Conservation (phyloP, 2,113 vertebrate genomes). For the Rhinopomastus cyanomelas region DNA sequence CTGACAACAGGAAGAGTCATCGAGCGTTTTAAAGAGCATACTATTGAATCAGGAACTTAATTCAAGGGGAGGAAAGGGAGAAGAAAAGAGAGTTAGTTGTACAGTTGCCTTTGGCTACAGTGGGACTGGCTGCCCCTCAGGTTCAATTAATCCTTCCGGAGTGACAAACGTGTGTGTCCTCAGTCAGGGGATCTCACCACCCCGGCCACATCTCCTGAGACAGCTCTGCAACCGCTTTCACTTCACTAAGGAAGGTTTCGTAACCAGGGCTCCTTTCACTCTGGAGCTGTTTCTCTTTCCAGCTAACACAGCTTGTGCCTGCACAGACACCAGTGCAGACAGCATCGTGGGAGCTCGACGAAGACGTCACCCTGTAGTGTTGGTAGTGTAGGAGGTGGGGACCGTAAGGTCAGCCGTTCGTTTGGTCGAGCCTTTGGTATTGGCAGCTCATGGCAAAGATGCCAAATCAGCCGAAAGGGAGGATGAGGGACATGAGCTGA, state of each 20-base stretch:
- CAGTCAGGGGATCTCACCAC: not conserved
- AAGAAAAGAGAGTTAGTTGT: not conserved
- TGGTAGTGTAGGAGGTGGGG: not conserved
- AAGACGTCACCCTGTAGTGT: not conserved
- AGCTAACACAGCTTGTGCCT: not conserved
- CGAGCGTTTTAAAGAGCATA: not conserved
- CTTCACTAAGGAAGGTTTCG: not conserved
- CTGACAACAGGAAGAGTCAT: not conserved
- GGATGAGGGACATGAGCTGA: too few species aligned
- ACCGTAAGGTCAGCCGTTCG: not conserved
- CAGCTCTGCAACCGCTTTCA: too few species aligned
- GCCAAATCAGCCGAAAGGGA: too few species aligned
- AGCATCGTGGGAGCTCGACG: not conserved
- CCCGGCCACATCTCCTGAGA: not conserved
- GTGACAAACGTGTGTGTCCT: not conserved
- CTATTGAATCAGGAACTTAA: not conserved
- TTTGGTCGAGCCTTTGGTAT: too few species aligned
- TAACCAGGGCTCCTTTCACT: not conserved
- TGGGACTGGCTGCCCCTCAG: not conserved
- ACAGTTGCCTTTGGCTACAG: not conserved
- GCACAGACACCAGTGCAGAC: not conserved
- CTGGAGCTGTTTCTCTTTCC: not conserved
- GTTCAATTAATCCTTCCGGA: not conserved
- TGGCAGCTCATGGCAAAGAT: too few species aligned
- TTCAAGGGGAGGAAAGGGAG: not conserved